Base-by-base conservation (phyloP, 1,140 invertebrate species). In the Apis laboriosa region DNA sequence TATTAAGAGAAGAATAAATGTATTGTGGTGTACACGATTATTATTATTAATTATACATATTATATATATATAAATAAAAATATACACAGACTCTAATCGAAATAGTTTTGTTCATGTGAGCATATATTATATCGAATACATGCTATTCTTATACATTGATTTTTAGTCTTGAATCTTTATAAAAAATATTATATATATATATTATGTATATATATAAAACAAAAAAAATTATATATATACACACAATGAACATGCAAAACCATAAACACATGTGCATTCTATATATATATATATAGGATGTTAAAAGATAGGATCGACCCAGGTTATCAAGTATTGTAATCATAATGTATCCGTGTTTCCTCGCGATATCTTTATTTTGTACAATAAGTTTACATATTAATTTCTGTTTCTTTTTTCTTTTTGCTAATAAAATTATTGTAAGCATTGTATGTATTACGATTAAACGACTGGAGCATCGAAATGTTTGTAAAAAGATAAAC, bases 101-200 rank as follows among this genome's bases (percentile, higher is more conserved):
- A 83, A 72, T 68, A 21, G 63, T 67, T 81, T 68, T 76, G 80
- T 77, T 82, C 56, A 67, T 19, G n/a, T 63, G 58, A 70, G 63
- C 74, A 77, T 77, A 72, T 28, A 68, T 49, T 68, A 77, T 77
- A 77, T 82, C 55, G 74, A 67, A 82, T 75, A 75, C 58, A 63
- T 66, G 73, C 80, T 82, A 82, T 82, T 82, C 80, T 82, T 82
- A 70, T 82, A 82, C 80, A 77, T 76, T 82, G 74, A 70, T 82
- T 82, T 82, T 82, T 82, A 82, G 80, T 77, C 80, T 24, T 76
- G 64, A 82, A 82, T 77, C 73, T 82, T 82, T 82, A 73, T 78
- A 34, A 83, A 67, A 87, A 77, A 68, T 77, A 71, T 56, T 53
- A 64, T 75, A 74, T 76, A 55, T 74, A 77, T 43, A 68, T 73